Evolutionary conservation across 2,888 invertebrate genomes (phyloP), one percentile per base, ranked within the genome.

Genomic region (Halocaridina rubra): DNA sequence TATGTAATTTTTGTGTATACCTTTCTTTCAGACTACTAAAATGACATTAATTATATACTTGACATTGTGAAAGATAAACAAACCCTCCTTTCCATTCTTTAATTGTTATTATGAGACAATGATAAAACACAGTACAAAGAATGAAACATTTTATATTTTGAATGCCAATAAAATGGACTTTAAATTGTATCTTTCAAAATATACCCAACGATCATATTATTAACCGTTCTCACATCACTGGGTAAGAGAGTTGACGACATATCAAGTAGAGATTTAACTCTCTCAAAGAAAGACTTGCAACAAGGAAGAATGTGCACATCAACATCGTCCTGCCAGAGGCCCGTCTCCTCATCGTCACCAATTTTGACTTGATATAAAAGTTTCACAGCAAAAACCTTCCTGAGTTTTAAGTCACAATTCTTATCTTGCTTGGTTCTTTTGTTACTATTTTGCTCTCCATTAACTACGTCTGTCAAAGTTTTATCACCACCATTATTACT

Each of bases 241-340:
- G 84, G 84, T 53, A 84, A 22, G 16, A 32, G 80, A n/a, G 22
- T 27, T 16, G 53, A 57, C 0, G 84, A 79, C 8, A 32, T 57
- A 3, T 67, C 75, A n/a, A 84, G 69, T n/a, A 64, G 4, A 2
- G 32, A 10, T 22, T 53, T 79, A 16, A 84, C 84, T 16, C 74
- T 69, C 3, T 19, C 5, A 27, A 80, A 69, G n/a, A 84, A 79
- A 16, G 67, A 53, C 3, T 13, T 59, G 32, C 75, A 79, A 53
- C 84, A 84, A 27, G 84, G 84, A 29, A 84, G 59, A 32, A 84
- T 79, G 57, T 84, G 79, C 30, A 84, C 84, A 59, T 80, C 22
- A 2, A 77, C 53, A 53, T 75, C 80, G 57, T 84, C 84, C 13
- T 74, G 64, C 84, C 84, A 84, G 30, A 32, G 30, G n/a, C 84